Base-by-base conservation (phyloP, 2,113 vertebrate species). In the Tauraco erythrolophus region DNA sequence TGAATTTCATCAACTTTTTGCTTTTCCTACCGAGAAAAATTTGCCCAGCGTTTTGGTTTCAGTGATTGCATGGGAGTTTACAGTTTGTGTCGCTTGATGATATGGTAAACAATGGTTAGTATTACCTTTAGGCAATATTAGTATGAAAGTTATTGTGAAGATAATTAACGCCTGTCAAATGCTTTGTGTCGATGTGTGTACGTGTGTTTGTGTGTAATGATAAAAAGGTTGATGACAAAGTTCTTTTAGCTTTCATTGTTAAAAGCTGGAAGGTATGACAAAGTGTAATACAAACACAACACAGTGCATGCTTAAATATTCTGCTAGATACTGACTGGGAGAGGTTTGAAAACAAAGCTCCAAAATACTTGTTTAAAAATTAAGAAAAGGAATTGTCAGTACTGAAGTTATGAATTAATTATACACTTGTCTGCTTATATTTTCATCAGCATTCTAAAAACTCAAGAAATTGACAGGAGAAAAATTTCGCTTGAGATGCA, bases 381-480 rank as follows among this genome's bases (percentile, higher is more conserved):
- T 88, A 78, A 93, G 75, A 66, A 90, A 64, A 88, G 22, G 27
- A 83, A 51, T 88, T 80, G 39, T 79, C 88, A 74, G 43, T 82
- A 45, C 56, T 17, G n/a, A 66, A 78, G 30, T 68, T 71, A 91
- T 94, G 81, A 97, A 86, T 93, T 84, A 94, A 84, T 93, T 85
- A 75, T 39, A 78, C 28, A 74, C 31, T 86, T 78, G 39, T 91
- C 83, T 93, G 43, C 76, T 74, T 86, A 58, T 65, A 46, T 93
- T 97, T 94, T 92, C 75, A 62, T 92, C 66, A 53, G 4, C 28
- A n/a, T 93, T 90, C 46, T 74, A 23, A 95, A 92, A 95, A 17
- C 71, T 65, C 25, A 48, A n/a, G 25, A 65, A 81, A 16, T 6
- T 90, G 85, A 74, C 54, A 74, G 64, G 35, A 89, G 68, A 87